Evolutionary conservation across 2,113 vertebrate genomes (phyloP), one percentile per base, ranked within the genome.

Genomic region (Pao palembangensis): DNA sequence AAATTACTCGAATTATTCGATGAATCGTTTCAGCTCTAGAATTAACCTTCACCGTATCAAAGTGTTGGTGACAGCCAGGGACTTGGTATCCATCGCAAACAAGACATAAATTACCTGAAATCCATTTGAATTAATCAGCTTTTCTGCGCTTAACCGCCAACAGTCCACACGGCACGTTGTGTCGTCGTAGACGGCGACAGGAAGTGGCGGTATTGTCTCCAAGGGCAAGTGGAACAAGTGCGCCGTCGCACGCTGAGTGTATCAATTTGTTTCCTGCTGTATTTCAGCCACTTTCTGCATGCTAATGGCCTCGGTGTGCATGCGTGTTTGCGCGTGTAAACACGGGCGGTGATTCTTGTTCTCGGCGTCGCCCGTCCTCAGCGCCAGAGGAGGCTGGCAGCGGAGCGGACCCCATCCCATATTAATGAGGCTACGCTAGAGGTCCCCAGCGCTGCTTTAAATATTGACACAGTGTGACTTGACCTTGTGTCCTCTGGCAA

Each of bases 371-470:
- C 23, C 23, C 23, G 23, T 25, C 23, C 23, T 25, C 23, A 25
- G 23, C 23, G 23, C 23, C 75, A 76, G 58, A 49, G 69, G 73
- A 73, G 66, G 73, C 21, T 75, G 38, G 66, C 66, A 65, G 64
- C 55, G 62, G 59, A 55, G 59, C 54, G 16, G 66, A 61, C 17
- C 51, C 15, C 64, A 61, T 17, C 51, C 79, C 70, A 84, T 86
- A 81, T 75, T 84, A 84, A 86, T 85, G 78, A 86, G 84, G 87
- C 78, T 71, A 83, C 59, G 55, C 69, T 59, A 51, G 69, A 80
- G 83, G 81, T 83, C 73, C 74, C 73, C 69, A 69, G 74, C 23
- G 62, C 71, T 76, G 78, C 78, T 85, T 83, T 89, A 84, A 85
- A 83, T 84, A 86, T 82, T 79, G 84, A 85, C 84, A 85, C 73